Conservation (phyloP, 2,797 vertebrate genomes). For the Tympanoctomys barrerae region DNA sequence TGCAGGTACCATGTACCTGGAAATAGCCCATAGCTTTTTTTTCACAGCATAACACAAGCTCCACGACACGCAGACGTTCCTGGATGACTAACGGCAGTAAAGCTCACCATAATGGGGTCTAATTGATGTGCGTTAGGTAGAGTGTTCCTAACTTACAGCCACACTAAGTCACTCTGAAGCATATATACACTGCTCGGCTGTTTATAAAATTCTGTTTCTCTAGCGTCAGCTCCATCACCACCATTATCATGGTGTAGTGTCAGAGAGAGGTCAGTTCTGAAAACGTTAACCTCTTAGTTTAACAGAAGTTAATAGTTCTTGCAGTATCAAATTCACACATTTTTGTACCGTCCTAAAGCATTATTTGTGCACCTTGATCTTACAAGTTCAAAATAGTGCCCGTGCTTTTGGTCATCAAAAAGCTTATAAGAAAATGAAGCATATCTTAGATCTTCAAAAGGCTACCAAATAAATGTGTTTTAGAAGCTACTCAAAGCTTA, state of each 20-base stretch:
- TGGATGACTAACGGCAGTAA: not conserved
- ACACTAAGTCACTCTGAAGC: not conserved
- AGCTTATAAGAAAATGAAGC: not conserved
- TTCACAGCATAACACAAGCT: not conserved
- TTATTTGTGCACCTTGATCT: not conserved
- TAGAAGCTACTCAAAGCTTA: not conserved
- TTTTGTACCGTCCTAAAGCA: not conserved
- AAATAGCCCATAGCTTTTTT: slow-evolving; percentile 6
- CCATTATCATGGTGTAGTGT: not conserved
- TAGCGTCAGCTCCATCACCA: not conserved
- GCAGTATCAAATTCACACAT: not conserved
- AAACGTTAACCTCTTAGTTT: slow-evolving; percentile 5
- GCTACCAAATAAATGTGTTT: not conserved
- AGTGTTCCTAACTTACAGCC: not conserved
- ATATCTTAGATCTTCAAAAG: slow-evolving; percentile 10
- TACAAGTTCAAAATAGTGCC: not conserved
- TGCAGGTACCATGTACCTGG: not conserved
- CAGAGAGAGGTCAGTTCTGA: not conserved
- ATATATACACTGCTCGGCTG: not conserved
- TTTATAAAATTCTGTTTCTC: slow-evolving; percentile 20
- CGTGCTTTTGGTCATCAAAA: not conserved
- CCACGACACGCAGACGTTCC: not conserved
- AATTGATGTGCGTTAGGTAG: not conserved
- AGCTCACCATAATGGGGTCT: not conserved
- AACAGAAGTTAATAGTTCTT: not conserved